Evolutionary conservation across 2,888 invertebrate genomes (phyloP), one percentile per base, ranked within the genome.

Genomic region (Cheilosia impressa): DNA sequence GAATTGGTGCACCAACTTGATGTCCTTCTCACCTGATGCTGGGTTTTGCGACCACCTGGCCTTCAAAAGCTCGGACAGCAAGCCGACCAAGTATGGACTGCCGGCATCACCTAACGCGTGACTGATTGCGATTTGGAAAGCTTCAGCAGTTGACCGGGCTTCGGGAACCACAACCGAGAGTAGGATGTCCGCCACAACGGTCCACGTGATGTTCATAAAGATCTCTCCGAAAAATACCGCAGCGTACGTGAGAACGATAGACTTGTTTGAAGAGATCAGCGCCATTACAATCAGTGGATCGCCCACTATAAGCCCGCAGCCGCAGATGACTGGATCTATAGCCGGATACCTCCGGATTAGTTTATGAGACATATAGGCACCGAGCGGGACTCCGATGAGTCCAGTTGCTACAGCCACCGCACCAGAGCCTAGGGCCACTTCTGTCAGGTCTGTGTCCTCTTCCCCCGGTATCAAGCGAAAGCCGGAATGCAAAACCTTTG

Each of bases 61-160:
- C n/a, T 72, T 72, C 1, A 77, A 24, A 1, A 17, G 1, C 45
- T 87, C 87, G 5, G 81, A 77, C 10, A 87, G 1, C 5, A 87
- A 22, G 0, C 85, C 85, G 5, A 82, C 72, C 5, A 87, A 4
- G 15, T 77, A 77, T 2, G 82, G 87, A n/a, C 87, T 87, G 41
- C 81, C 87, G 2, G 77, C 82, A 62, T 87, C 87, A 4, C 87
- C 87, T 2, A 82, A 73, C 5, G 69, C 34, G 41, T 87, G 87
- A 22, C 47, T 62, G 17, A 77, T 43, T 43, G 73, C 53, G 5
- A 87, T 78, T 87, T 87, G 82, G 62, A 82, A 50, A 0, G 82
- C 77, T 47, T 77, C 73, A 2, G 82, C 82, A 7, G 69, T 78
- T 5, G 87, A 68, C 1, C 82, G 68, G 1, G 43, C 9, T 31